Evolutionary conservation across 2,888 invertebrate genomes (phyloP).

Genomic region (Sympetrum striolatum): DNA sequence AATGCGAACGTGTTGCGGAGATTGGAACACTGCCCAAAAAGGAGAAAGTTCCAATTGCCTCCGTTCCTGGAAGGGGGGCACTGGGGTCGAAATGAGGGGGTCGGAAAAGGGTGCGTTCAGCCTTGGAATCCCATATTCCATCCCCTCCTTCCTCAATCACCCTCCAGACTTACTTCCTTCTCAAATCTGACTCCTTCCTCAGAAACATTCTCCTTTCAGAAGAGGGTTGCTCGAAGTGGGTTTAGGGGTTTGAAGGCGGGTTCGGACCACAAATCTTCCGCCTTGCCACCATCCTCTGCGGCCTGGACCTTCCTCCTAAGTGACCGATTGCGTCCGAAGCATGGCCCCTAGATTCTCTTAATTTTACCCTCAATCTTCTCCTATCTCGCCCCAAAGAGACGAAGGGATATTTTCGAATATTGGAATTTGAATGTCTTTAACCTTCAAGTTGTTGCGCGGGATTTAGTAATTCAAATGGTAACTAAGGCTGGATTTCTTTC

Average conservation of each 20-base stretch:
- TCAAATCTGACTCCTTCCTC: not conserved
- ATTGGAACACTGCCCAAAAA: slow-evolving; percentile 4
- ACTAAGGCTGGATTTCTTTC: too few relatives aligned
- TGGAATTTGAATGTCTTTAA: too few relatives aligned
- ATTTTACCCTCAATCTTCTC: not conserved
- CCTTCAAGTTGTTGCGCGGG: too few relatives aligned
- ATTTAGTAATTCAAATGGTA: too few relatives aligned
- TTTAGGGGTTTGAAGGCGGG: not conserved
- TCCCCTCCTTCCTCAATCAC: not conserved
- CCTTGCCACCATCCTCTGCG: not conserved
- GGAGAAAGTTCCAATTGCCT: not conserved
- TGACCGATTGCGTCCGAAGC: slow-evolving; percentile 7
- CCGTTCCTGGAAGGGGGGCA: not conserved
- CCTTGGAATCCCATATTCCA: not conserved
- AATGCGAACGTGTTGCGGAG: not conserved
- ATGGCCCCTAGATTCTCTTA: not conserved
- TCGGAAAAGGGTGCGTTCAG: too few relatives aligned
- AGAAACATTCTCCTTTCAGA: not conserved
- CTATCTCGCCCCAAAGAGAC: not conserved
- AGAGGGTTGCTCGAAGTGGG: not conserved
- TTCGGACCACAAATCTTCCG: slow-evolving; percentile 4
- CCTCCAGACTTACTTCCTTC: not conserved
- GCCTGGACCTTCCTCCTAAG: not conserved
- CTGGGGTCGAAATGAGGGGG: not conserved
- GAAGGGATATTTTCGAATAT: too few relatives aligned